Conservation (phyloP, 2,888 invertebrate genomes). For the Neoitamus cyanurus region DNA sequence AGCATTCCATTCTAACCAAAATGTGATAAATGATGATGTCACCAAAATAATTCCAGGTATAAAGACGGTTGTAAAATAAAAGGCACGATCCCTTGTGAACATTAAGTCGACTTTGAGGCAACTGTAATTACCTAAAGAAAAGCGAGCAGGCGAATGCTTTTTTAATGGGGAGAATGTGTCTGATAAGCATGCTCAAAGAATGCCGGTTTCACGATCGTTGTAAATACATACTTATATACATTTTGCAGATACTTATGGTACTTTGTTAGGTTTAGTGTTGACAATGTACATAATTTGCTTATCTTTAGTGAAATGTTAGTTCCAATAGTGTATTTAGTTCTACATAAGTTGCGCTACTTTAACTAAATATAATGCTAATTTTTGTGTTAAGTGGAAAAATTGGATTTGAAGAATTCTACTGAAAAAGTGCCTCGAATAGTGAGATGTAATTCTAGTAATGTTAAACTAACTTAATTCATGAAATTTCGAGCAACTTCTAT, state of each 20-base stretch:
- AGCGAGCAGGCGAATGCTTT: slow-evolving; percentile 48
- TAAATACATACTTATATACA: not conserved
- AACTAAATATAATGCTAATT: not conserved
- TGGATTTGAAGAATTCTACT: not conserved
- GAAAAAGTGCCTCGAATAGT: too few species aligned
- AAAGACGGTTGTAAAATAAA: slow-evolving; percentile 97
- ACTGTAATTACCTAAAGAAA: slow-evolving; percentile 88
- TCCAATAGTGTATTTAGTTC: not conserved
- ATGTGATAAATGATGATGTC: slow-evolving; percentile 96
- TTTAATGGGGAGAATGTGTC: slow-evolving; percentile 10
- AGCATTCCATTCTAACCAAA: slow-evolving; percentile 98
- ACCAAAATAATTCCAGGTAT: slow-evolving; percentile 96
- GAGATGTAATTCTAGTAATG: too few species aligned
- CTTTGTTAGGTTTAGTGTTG: not conserved
- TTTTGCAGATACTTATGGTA: not conserved
- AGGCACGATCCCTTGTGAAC: slow-evolving; percentile 94
- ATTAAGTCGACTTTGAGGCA: slow-evolving; percentile 93
- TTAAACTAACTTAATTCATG: too few species aligned
- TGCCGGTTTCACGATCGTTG: slow-evolving; percentile 35
- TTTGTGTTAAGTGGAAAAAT: not conserved
- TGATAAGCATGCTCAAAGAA: slow-evolving; percentile 4
- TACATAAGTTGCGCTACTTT: not conserved
- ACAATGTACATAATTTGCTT: not conserved
- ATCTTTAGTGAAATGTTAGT: not conserved
- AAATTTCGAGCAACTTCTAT: too few species aligned